phyloP scores from a whole-genome alignment of 30 jellyfish, hydroid and myxozoan species.

The Aurelia sp. region DNA sequence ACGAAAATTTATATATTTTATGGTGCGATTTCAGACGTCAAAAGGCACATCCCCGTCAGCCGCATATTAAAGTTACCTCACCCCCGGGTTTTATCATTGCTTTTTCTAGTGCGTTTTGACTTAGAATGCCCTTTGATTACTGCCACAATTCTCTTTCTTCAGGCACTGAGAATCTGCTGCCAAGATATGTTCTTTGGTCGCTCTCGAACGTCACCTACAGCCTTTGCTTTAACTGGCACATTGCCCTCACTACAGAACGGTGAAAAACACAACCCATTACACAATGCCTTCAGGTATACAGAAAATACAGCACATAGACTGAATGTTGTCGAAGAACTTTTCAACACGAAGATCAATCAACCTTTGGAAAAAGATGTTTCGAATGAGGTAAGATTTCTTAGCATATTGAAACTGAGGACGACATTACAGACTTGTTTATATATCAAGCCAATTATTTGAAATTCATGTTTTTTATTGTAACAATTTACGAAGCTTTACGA shows the following conservation, averaged over 20 bases:
- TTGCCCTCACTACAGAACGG: not conserved
- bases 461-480: no score
- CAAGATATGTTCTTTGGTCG: slow-evolving; percentile 98
- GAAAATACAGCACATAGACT: slow-evolving; percentile 75
- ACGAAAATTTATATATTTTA: no score
- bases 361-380: slow-evolving; percentile 87
- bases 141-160: not conserved
- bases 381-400: slow-evolving; percentile 75
- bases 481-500: no score
- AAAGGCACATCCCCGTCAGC: no score
- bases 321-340: slow-evolving; percentile 85
- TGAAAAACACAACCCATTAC: slow-evolving; percentile 66
- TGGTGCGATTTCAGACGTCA: no score
- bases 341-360: slow-evolving; percentile 77
- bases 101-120: no score
- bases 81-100: no score
- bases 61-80: no score
- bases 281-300: slow-evolving; percentile 71
- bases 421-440: no score
- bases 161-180: slow-evolving; percentile 98
- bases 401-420: not conserved
- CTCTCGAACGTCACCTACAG: slow-evolving; percentile 79
- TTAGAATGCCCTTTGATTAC: no score
- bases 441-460: no score
- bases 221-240: slow-evolving; percentile 37